Percentiles rank a stretch among this genome's conserved stretches.
These are phyloP conservation scores for Apamea epomidion DNA, from an alignment of 2,888 invertebrate species.

Conservation along the genomic window DNA sequence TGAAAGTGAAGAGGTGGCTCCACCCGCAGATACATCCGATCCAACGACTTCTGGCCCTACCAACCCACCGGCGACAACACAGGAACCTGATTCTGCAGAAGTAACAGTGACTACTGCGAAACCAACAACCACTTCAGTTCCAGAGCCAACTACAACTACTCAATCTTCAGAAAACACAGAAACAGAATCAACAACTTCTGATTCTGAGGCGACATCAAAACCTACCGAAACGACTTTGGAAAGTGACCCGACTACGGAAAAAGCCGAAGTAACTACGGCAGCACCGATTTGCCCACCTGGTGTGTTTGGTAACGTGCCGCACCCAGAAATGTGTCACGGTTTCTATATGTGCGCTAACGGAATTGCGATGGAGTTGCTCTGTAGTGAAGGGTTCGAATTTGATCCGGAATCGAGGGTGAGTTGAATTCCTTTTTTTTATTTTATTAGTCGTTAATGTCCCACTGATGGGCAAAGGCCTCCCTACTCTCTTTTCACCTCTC, in stretches of 20 bases:
- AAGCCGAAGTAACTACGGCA: conserved; percentile 10
- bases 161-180: background rate
- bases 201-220: background rate
- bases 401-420: conserved; percentile 18
- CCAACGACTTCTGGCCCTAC: background rate
- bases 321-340: conserved; percentile 41
- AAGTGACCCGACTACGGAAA: conserved; percentile 1
- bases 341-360: conserved; percentile 48
- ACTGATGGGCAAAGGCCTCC: no score
- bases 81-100: conserved; percentile 3
- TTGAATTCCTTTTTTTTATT: background rate
- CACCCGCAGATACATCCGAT: background rate
- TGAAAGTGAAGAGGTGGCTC: conserved; percentile 5
- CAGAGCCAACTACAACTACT: background rate
- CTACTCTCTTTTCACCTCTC: no score
- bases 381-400: conserved; percentile 35
- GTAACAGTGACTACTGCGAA: background rate
- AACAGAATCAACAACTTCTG: background rate
- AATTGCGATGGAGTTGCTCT: conserved; percentile 8
- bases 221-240: conserved; percentile 16
- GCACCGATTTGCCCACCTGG: conserved; percentile 26
- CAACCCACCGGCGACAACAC: background rate
- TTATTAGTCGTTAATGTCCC: no score
- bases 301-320: conserved; percentile 28
- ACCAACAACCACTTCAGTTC: background rate